Evolutionary conservation across 2,797 vertebrate genomes (phyloP).

Genomic region (Sebastes goodei): DNA sequence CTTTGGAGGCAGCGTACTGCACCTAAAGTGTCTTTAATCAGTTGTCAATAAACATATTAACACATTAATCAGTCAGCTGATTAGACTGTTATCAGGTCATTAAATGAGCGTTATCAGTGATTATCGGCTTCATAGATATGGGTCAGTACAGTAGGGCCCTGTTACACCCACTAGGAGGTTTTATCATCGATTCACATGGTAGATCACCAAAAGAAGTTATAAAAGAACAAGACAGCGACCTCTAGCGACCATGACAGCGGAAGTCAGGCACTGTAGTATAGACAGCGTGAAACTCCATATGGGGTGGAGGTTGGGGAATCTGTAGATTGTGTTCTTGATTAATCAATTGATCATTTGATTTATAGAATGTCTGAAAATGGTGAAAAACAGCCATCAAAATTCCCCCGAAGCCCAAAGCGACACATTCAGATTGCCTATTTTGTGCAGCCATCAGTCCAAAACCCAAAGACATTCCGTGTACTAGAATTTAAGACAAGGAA

Average conservation of each 20-base stretch:
- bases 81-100: no score
- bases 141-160: no score
- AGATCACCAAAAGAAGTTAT: no score
- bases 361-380: not conserved
- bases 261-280: no score
- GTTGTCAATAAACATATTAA: not conserved
- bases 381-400: not conserved
- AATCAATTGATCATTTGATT: not conserved
- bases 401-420: not conserved
- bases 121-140: no score
- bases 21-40: not conserved
- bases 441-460: not conserved
- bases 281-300: no score
- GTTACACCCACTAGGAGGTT: fast-evolving
- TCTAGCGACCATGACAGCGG: no score
- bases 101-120: no score
- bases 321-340: not conserved
- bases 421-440: not conserved
- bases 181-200: no score
- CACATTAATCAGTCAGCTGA: no score
- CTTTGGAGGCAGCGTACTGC: not conserved
- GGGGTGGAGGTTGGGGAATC: no score
- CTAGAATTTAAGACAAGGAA: not conserved
- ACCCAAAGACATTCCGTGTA: not conserved
- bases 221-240: no score